Conservation (phyloP, 2,113 vertebrate species). For the Nannospalax galili region DNA sequence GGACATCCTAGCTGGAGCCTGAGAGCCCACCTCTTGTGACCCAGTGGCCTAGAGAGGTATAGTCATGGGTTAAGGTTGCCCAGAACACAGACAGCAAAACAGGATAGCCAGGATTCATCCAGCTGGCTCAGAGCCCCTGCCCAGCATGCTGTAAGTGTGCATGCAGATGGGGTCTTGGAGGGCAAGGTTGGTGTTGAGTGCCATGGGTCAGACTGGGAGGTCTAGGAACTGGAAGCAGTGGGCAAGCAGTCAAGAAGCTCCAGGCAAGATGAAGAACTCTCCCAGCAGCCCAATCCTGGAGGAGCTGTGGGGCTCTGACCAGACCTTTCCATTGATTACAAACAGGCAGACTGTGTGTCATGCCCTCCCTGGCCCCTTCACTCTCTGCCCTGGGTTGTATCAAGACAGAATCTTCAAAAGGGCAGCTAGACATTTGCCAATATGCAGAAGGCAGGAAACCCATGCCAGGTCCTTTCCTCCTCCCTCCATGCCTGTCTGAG, state of each 20-base stretch:
- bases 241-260: not conserved
- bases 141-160: slow-evolving; percentile 15
- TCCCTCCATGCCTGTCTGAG: slow-evolving; percentile 39
- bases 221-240: not conserved
- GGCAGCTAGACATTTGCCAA: slow-evolving; percentile 59
- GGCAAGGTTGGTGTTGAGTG: not conserved
- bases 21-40: not conserved
- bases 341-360: slow-evolving; percentile 68
- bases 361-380: slow-evolving; percentile 51
- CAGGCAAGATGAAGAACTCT: not conserved
- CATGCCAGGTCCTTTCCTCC: slow-evolving; percentile 60
- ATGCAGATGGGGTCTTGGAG: slow-evolving; percentile 42
- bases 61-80: not conserved
- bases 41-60: not conserved
- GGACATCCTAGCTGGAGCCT: not conserved
- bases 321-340: slow-evolving; percentile 76
- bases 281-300: slow-evolving; percentile 27
- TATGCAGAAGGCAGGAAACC: slow-evolving; percentile 49
- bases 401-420: slow-evolving; percentile 76
- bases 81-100: not conserved
- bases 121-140: slow-evolving; percentile 7
- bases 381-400: slow-evolving; percentile 59
- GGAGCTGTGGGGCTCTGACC: slow-evolving; percentile 22
- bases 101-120: not conserved
- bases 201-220: not conserved